Base-by-base conservation (phyloP, 2,888 invertebrate species). In the Hyppa rectilinea region DNA sequence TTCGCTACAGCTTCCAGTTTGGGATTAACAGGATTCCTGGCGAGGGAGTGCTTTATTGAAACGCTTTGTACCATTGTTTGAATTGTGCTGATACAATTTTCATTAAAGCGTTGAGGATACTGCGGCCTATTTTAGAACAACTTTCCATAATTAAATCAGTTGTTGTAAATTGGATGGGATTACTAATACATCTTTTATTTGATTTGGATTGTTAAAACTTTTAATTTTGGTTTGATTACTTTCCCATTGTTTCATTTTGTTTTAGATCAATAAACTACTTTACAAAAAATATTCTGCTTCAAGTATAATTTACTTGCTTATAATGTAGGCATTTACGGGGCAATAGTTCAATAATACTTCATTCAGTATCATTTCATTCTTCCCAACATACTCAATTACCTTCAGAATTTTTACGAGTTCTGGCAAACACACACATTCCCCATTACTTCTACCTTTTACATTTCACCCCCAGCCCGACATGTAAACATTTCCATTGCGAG, bases 401-500 rank as follows among this genome's bases (percentile, higher is more conserved):
- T 64, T 59, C 66, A 62, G 67, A 71, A 56, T 76, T 60, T 78
- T 76, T 80, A 71, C 49, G 63, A 71, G 66, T 60, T 76, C 56
- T 71, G 71, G 49, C 76, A 71, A 67, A 76, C 53, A 70, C 65
- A 69, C 67, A 65, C 70, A 74, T 73, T 65, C 61, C 49, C 55
- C 59, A 55, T 71, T 69, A 73, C 67, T 70, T 53, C 64, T 83
- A 84, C 88, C 86, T 86, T 86, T 85, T 87, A 86, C 86, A 86
- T 77, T 75, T 72, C 70, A 66, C 69, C 77, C 82, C 71, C 77
- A 90, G 88, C 73, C 89, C 90, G 89, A 88, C 88, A 89, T 89
- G 92, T 92, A 93, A 93, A 94, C 92, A 92, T 92, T 93, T 93
- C 92, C 92, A 92, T 92, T 88, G 88, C 88, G 89, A 81, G 77